These are phyloP conservation scores for Cryptoprocta ferox DNA, from an alignment of 2,797 vertebrate species.

Conservation along the genomic window DNA sequence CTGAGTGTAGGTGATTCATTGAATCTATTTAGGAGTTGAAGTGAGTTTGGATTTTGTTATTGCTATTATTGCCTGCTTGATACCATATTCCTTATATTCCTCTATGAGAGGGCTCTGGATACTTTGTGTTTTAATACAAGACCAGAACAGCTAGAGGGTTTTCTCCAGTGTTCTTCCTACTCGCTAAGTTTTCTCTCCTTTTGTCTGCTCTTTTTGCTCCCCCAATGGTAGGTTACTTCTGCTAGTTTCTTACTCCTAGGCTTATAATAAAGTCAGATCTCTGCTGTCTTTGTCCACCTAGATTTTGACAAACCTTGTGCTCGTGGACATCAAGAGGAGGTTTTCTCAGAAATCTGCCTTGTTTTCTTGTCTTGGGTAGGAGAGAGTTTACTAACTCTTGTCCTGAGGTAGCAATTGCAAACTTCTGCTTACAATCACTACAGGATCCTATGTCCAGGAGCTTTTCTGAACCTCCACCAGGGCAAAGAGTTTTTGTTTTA, in stretches of 20 bases:
- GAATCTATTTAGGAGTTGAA: neutral
- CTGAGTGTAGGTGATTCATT: neutral
- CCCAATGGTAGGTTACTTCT: neutral
- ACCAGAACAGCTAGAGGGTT: neutral
- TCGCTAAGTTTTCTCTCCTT: neutral
- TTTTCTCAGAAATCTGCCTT: neutral
- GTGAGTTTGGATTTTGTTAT: neutral
- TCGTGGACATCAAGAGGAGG: neutral
- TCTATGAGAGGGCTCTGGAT: neutral
- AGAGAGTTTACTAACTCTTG: neutral
- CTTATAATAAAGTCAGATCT: neutral
- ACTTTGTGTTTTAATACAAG: neutral
- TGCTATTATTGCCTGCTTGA: neutral
- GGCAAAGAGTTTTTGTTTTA: neutral
- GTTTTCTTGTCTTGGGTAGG: neutral
- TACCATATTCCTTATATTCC: neutral
- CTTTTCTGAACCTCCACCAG: neutral
- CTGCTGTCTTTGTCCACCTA: neutral
- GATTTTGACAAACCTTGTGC: neutral
- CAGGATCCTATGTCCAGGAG: neutral
- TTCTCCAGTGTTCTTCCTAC: neutral
- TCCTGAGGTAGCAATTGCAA: neutral
- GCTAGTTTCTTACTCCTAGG: neutral
- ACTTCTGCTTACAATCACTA: neutral
- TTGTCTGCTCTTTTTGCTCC: neutral